These are phyloP conservation scores for Epizoanthus fatuus DNA, from an alignment of 92 coral and sea anemone species.

Conservation along the genomic window DNA sequence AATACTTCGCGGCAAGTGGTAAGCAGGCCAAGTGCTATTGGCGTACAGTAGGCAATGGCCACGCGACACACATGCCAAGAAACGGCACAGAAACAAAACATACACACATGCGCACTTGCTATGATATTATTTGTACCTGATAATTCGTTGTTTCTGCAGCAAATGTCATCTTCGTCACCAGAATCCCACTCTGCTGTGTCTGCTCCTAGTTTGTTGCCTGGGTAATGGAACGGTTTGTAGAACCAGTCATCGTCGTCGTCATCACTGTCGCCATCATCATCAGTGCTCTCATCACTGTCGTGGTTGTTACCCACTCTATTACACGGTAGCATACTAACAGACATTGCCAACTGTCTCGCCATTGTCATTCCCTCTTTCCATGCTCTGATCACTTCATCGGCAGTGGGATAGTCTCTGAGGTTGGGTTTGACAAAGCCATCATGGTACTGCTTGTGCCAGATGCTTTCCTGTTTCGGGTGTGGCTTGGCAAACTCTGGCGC, in stretches of 20 bases:
- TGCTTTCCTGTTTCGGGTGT: conserved; percentile 35
- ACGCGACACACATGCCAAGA: too few species aligned
- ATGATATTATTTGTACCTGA: too few species aligned
- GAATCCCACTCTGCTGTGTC: not conserved
- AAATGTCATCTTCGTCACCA: conserved; percentile 10
- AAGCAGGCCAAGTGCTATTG: too few species aligned
- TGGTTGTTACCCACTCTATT: not conserved
- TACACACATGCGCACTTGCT: too few species aligned
- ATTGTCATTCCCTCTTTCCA: conserved; percentile 48
- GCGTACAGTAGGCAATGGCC: too few species aligned
- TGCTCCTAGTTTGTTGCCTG: conserved; percentile 25
- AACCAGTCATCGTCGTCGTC: conserved; percentile 30
- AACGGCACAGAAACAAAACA: too few species aligned
- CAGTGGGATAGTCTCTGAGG: conserved; percentile 10
- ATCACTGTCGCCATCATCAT: conserved; percentile 31
- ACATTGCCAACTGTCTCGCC: conserved; percentile 42
- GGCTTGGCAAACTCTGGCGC: conserved; percentile 42
- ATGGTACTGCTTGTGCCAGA: conserved; percentile 30
- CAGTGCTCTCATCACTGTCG: conserved; percentile 30
- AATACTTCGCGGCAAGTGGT: too few species aligned
- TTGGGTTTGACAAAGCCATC: not conserved
- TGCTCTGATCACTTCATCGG: not conserved
- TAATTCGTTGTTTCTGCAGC: too few species aligned
- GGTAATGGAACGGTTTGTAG: conserved; percentile 42
- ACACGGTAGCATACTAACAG: conserved; percentile 49